These are phyloP conservation scores for Aegithalos caudatus DNA, from an alignment of 2,113 vertebrate species.

Conservation along the genomic window DNA sequence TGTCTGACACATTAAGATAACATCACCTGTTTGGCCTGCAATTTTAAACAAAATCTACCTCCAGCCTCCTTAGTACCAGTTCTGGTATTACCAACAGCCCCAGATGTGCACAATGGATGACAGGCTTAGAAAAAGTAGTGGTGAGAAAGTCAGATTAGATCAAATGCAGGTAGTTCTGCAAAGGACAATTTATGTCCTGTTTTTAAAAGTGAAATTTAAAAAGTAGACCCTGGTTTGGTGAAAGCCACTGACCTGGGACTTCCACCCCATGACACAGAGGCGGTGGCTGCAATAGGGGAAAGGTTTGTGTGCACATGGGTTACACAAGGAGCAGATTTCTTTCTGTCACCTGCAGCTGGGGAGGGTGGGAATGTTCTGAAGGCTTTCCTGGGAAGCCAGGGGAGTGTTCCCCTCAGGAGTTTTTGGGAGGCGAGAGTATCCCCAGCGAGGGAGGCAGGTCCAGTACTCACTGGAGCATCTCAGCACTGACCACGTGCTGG, in stretches of 20 bases:
- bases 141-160: background rate
- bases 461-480: fast-evolving
- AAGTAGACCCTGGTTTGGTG: background rate
- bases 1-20: background rate
- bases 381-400: background rate
- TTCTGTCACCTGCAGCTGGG: background rate
- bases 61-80: background rate
- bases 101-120: fast-evolving
- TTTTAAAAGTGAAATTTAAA: background rate
- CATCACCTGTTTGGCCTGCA: background rate
- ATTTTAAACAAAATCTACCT: background rate
- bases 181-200: fast-evolving
- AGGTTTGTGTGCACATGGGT: background rate
- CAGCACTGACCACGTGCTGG: fast-evolving
- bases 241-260: background rate
- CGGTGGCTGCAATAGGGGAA: fast-evolving
- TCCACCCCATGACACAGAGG: fast-evolving
- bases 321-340: fast-evolving
- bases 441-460: background rate
- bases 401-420: fast-evolving
- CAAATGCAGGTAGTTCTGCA: background rate
- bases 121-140: too few relatives aligned
- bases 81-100: background rate
- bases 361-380: background rate
- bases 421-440: background rate